Conservation (phyloP, 2,113 vertebrate species). For the Pipra filicauda region DNA sequence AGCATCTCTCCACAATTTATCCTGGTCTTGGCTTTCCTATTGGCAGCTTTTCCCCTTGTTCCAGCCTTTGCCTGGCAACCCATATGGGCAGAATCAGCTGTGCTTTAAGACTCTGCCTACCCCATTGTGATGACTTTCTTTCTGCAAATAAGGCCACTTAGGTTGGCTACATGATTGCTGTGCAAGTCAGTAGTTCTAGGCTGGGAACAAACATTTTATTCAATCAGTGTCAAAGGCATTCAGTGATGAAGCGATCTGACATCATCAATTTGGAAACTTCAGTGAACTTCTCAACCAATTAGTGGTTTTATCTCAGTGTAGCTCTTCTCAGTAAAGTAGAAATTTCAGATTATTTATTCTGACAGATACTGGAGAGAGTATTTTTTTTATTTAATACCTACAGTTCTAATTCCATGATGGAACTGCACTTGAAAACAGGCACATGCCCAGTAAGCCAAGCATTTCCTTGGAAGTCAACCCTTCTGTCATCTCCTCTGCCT, state of each 20-base stretch:
- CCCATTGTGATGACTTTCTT: neutral
- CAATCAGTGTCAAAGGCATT: neutral
- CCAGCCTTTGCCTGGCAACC: neutral
- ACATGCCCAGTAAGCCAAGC: neutral
- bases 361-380: neutral
- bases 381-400: neutral
- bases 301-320: neutral
- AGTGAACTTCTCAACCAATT: neutral
- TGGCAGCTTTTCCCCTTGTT: neutral
- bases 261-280: neutral
- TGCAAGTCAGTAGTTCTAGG: neutral
- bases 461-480: neutral
- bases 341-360: neutral
- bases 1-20: neutral
- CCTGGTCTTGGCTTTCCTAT: neutral
- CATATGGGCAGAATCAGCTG: neutral
- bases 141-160: neutral
- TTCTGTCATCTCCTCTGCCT: neutral
- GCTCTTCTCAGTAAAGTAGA: neutral
- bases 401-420: neutral
- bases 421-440: neutral
- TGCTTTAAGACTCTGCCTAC: neutral
- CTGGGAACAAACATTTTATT: neutral
- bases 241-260: neutral
- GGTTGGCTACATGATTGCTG: neutral